These are phyloP conservation scores for Athalia cordata DNA, from an alignment of 2,888 invertebrate genomes.

Conservation along the genomic window DNA sequence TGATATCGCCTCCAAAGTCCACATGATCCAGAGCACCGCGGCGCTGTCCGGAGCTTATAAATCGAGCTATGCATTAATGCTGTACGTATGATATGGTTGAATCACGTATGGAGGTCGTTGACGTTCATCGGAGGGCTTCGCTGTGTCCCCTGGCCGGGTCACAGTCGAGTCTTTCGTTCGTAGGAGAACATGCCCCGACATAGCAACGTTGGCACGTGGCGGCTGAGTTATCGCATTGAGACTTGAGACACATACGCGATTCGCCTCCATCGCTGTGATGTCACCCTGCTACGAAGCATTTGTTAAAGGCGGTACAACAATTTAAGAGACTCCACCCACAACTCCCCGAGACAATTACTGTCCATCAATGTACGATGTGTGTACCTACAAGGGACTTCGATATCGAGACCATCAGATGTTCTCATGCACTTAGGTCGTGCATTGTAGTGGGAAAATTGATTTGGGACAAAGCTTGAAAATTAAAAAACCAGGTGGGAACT, in stretches of 20 bases:
- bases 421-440: too few species aligned
- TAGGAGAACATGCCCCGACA: constrained; percentile 61
- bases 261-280: constrained; percentile 48
- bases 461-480: too few species aligned
- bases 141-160: constrained; percentile 70
- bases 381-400: too few species aligned
- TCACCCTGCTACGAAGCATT: constrained; percentile 66
- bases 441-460: too few species aligned
- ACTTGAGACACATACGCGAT: neutral
- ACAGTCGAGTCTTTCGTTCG: constrained; percentile 68
- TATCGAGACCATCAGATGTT: too few species aligned
- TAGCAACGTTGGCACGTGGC: constrained; percentile 54
- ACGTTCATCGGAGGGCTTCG: constrained; percentile 67
- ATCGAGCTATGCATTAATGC: neutral
- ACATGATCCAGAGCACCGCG: too few species aligned
- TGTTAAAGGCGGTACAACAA: constrained; percentile 70
- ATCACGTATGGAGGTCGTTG: constrained; percentile 58
- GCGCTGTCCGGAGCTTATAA: too few species aligned
- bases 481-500: too few species aligned
- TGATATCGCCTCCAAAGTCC: too few species aligned
- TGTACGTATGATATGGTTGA: constrained; percentile 33
- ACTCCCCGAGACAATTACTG: constrained; percentile 52
- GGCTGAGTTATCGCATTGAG: constrained; percentile 6
- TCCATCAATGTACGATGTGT: constrained; percentile 3
- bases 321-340: constrained; percentile 67